Evolutionary conservation across 92 coral and sea anemone genomes (phyloP), one percentile per base, ranked within the genome.

Genomic region (Phenganax subtilis): DNA sequence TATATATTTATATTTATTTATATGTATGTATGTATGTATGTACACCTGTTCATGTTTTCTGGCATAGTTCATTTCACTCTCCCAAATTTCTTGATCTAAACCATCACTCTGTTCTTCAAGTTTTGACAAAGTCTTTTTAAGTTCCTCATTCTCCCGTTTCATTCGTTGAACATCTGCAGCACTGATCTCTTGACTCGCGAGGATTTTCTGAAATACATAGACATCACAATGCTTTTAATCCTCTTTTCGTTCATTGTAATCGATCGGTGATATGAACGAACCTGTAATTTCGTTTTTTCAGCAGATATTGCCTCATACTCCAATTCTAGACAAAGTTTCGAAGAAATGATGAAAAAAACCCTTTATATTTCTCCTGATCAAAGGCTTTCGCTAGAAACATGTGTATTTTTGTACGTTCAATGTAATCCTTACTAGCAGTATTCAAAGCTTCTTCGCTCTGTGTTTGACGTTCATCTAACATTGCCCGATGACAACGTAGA

Each of bases 141-240:
- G 54, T 80, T 90, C 92, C 65, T 84, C 89, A 44, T 90, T 90
- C 54, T 92, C 93, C 66, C 86, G 91, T 79, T 93, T 93, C 80
- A 93, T 89, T 64, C 97, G 79, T 74, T 90, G 92, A 61, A 93
- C 98, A 77, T 93, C 98, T 8, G 92, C 97, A 0, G 97, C 94
- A 74, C 98, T 93, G 16, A 93, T 83, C 80, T 93, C 97, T 76
- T 93, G 98, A 53, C 84, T 83, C 85, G 90, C 89, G 0, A 93
- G 81, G 16, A 86, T 86, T 16, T 81, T 57, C 98, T 93, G 82
- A 55, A 75, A 20, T 20, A 20, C 25, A 20, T 20, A 20, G 25
- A 20, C 25, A 20, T 20, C 25, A 20, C 25, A 20, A 20, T 20
- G 25, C 25, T 20, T 20, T 20, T 20, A 20, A 20, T 20, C 25